A percentile compares a stretch with the other conserved stretches of the same genome.
These are phyloP conservation scores for Arizona elegans DNA, from an alignment of 2,113 vertebrate genomes.

Conservation along the genomic window DNA sequence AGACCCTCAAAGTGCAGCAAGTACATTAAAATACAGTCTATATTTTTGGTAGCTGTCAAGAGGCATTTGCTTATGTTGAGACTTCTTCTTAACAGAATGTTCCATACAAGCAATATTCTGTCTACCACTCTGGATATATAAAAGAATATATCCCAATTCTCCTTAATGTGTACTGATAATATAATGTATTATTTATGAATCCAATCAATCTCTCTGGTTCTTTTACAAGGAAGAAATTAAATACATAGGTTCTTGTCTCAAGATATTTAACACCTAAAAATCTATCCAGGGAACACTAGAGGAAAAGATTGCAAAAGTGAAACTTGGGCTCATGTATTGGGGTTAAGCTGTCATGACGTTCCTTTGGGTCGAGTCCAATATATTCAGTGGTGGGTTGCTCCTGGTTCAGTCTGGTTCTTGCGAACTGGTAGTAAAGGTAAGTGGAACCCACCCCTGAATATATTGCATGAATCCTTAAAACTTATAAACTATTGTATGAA, in stretches of 20 bases:
- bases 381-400: too few relatives aligned
- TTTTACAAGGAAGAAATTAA: neutral
- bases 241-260: neutral
- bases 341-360: neutral
- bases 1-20: neutral
- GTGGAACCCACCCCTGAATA: too few relatives aligned
- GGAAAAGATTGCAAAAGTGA: neutral
- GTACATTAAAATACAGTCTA: slow-evolving; percentile 10
- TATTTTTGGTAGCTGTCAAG: slow-evolving; percentile 1
- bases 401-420: too few relatives aligned
- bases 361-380: neutral
- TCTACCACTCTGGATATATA: neutral
- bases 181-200: neutral
- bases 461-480: neutral
- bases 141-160: neutral
- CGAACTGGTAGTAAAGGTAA: too few relatives aligned
- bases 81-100: neutral
- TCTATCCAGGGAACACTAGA: neutral
- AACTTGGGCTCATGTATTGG: neutral
- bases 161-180: neutral
- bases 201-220: neutral
- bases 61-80: slow-evolving; percentile 1
- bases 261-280: neutral
- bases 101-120: neutral
- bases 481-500: neutral